Percentiles rank a stretch among this genome's conserved stretches.
These are phyloP conservation scores for Heliocidaris tuberculata DNA, from an alignment of 35 echinoderm and acorn worm species.

Conservation along the genomic window DNA sequence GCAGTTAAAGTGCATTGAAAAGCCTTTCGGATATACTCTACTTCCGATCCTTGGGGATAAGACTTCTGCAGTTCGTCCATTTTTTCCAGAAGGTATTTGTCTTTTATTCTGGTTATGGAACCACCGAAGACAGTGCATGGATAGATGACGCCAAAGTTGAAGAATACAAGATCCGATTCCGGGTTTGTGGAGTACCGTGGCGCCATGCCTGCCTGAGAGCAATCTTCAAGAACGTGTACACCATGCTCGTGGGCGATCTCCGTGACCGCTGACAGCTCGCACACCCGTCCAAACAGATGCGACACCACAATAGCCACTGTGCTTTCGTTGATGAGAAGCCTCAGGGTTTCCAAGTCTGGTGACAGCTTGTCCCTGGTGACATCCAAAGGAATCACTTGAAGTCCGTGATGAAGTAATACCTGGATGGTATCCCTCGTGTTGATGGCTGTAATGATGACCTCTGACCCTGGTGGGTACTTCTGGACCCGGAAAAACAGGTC, in stretches of 20 bases:
- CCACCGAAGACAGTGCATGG: constrained; percentile 65
- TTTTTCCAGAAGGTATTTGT: constrained; percentile 58
- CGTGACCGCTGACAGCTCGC: constrained; percentile 60
- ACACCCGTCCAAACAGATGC: constrained; percentile 71
- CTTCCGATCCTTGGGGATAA: constrained; percentile 60
- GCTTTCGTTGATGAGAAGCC: constrained; percentile 55
- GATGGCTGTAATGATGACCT: constrained; percentile 74
- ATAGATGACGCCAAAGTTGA: constrained; percentile 69
- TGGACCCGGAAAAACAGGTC: constrained; percentile 74
- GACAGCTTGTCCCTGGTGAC: constrained; percentile 49
- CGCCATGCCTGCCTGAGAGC: constrained; percentile 58
- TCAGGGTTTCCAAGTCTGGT: constrained; percentile 57
- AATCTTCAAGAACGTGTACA: constrained; percentile 76
- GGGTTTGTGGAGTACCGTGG: constrained; percentile 45
- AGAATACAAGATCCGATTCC: constrained; percentile 76
- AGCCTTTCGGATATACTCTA: constrained; percentile 57
- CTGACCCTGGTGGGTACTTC: constrained; percentile 79
- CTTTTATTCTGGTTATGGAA: constrained; percentile 65
- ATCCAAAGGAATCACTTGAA: constrained; percentile 71
- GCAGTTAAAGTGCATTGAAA: constrained; percentile 52
- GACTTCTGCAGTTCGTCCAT: constrained; percentile 67
- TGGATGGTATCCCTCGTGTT: constrained; percentile 62
- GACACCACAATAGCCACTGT: constrained; percentile 70
- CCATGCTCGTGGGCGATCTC: constrained; percentile 65
- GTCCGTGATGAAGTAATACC: constrained; percentile 68